Conservation (phyloP, 2,113 vertebrate genomes). For the Tachysurus fulvidraco region DNA sequence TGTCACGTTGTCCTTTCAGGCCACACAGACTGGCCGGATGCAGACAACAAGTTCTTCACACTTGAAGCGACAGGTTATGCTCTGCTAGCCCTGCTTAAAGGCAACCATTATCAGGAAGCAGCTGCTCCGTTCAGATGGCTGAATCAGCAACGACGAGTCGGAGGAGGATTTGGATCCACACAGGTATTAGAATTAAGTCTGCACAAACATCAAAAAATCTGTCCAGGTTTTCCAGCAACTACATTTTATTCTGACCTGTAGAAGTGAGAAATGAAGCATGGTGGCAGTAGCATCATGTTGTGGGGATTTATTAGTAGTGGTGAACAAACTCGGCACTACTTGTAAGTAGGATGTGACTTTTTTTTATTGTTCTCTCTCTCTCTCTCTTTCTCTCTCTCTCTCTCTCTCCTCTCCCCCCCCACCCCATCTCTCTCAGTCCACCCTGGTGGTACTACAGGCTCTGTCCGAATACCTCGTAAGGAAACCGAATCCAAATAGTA, state of each 20-base stretch:
- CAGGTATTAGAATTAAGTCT: slow-evolving; percentile 65
- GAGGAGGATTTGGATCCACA: slow-evolving; percentile 71
- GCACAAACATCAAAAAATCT: background rate
- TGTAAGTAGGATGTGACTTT: background rate
- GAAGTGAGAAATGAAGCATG: background rate
- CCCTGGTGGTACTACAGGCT: slow-evolving; percentile 75
- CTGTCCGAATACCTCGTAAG: slow-evolving; percentile 69
- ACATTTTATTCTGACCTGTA: background rate
- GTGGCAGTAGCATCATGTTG: background rate
- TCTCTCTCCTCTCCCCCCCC: background rate
- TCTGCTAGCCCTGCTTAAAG: slow-evolving; percentile 68
- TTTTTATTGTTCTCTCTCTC: background rate
- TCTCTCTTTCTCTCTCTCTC: no score
- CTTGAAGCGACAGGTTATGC: slow-evolving; percentile 75
- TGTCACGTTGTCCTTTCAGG: slow-evolving; percentile 33
- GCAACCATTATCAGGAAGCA: slow-evolving; percentile 59
- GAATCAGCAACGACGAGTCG: slow-evolving; percentile 63
- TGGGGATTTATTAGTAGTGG: background rate
- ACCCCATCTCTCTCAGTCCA: slow-evolving; percentile 61
- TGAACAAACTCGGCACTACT: background rate
- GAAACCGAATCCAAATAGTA: slow-evolving; percentile 47
- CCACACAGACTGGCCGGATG: slow-evolving; percentile 65
- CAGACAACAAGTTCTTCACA: slow-evolving; percentile 57
- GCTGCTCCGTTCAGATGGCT: slow-evolving; percentile 68
- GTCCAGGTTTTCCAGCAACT: background rate